These are phyloP conservation scores for Apamea epomidion DNA, from an alignment of 2,888 invertebrate genomes.

Conservation along the genomic window DNA sequence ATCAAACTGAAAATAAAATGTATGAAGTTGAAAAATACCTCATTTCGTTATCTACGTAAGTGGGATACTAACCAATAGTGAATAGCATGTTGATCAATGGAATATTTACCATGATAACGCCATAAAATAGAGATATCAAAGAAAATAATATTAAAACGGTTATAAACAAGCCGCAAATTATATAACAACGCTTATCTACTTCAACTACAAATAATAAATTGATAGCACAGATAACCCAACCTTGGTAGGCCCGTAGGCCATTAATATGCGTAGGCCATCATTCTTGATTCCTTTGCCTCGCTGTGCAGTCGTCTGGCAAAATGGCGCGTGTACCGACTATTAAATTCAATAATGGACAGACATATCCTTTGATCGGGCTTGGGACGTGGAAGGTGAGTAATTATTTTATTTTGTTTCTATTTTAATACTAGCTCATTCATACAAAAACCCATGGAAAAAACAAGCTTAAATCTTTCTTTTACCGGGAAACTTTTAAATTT, in stretches of 20 bases:
- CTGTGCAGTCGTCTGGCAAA: constrained; percentile 31
- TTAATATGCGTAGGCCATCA: constrained; percentile 8
- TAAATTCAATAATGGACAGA: constrained; percentile 72
- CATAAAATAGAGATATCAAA: constrained; percentile 8
- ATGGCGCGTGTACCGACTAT: constrained; percentile 56
- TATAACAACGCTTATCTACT: constrained; percentile 42
- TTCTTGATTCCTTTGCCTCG: constrained; percentile 35
- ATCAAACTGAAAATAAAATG: no score
- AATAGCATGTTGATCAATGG: background rate
- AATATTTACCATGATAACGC: constrained; percentile 17
- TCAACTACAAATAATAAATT: constrained; percentile 45
- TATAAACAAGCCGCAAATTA: constrained; percentile 44
- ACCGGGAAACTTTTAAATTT: no score
- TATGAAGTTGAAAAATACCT: background rate
- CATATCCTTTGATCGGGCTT: constrained; percentile 72
- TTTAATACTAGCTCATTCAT: background rate
- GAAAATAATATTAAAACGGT: constrained; percentile 14
- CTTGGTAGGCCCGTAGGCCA: background rate
- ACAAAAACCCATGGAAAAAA: no score
- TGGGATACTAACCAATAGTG: background rate
- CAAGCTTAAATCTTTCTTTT: no score
- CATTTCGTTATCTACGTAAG: background rate
- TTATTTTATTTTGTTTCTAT: constrained; percentile 3
- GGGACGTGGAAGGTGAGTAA: constrained; percentile 65
- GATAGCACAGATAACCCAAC: constrained; percentile 52